A percentile compares a stretch with the other conserved stretches of the same genome.
These are phyloP conservation scores for Amorpha juglandis DNA, from an alignment of 2,888 invertebrate species.

Conservation along the genomic window DNA sequence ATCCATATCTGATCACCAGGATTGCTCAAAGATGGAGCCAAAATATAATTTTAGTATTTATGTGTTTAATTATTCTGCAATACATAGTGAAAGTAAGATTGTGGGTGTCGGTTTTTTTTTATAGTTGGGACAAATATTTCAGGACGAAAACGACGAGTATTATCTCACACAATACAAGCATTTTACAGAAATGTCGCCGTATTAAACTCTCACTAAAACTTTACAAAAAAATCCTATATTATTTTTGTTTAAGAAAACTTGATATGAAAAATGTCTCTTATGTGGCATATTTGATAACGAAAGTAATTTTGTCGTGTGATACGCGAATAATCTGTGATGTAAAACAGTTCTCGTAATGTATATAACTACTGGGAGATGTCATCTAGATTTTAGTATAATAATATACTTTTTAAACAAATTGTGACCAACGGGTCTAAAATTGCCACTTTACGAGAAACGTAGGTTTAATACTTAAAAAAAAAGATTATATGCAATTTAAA, in stretches of 20 bases:
- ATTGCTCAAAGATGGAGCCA: slow-evolving; percentile 24
- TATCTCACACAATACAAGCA: too few relatives aligned
- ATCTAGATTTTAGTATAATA: neutral
- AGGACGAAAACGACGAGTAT: neutral
- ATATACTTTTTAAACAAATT: neutral
- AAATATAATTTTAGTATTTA: slow-evolving; percentile 14
- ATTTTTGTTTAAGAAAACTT: too few relatives aligned
- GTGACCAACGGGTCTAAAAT: neutral
- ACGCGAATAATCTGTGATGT: slow-evolving; percentile 17
- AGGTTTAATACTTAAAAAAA: too few relatives aligned
- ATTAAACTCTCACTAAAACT: too few relatives aligned
- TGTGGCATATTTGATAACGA: neutral
- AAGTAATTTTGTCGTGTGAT: neutral
- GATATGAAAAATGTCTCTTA: too few relatives aligned
- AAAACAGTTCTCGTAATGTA: slow-evolving; percentile 17
- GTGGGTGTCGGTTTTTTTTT: neutral
- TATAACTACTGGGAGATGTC: neutral
- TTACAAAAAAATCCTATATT: too few relatives aligned
- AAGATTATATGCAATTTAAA: too few relatives aligned
- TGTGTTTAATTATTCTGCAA: slow-evolving; percentile 8
- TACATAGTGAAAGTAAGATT: neutral
- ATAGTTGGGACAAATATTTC: neutral
- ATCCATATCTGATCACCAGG: slow-evolving; percentile 13
- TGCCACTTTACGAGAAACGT: neutral
- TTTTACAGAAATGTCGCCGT: too few relatives aligned